Evolutionary conservation across 2,888 invertebrate genomes (phyloP).

Genomic region (Diogma glabrata): DNA sequence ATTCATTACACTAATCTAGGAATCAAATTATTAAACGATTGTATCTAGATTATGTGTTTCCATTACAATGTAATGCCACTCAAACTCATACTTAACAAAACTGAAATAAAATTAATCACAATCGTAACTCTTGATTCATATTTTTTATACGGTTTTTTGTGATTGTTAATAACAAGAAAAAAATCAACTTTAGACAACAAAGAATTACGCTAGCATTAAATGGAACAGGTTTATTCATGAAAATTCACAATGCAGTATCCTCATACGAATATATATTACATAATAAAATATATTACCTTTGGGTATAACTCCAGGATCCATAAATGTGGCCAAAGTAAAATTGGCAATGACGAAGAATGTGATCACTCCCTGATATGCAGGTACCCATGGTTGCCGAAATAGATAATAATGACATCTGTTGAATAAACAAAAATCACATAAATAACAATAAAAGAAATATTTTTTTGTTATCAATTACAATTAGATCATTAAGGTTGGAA

Average conservation of each 20-base stretch:
- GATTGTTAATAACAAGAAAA: neutral
- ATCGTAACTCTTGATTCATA: neutral
- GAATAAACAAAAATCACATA: constrained; percentile 30
- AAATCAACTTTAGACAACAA: neutral
- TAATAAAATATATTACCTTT: constrained; percentile 56
- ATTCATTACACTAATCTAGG: no score
- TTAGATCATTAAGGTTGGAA: neutral
- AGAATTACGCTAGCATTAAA: no score
- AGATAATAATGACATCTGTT: constrained; percentile 78
- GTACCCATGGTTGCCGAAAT: constrained; percentile 74
- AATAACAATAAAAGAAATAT: neutral
- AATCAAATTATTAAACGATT: no score
- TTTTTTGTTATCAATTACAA: neutral
- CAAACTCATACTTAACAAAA: no score
- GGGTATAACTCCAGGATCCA: constrained; percentile 98
- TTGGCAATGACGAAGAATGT: constrained; percentile 97
- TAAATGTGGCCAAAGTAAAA: constrained; percentile 97
- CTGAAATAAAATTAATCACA: no score
- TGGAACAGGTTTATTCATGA: no score
- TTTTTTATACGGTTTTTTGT: neutral
- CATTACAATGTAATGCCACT: no score
- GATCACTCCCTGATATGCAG: constrained; percentile 85
- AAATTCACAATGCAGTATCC: no score
- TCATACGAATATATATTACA: constrained; percentile 8
- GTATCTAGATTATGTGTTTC: no score